Evolutionary conservation across 1,140 invertebrate genomes (phyloP).

Genomic region (Cyphomyrmex costatus): DNA sequence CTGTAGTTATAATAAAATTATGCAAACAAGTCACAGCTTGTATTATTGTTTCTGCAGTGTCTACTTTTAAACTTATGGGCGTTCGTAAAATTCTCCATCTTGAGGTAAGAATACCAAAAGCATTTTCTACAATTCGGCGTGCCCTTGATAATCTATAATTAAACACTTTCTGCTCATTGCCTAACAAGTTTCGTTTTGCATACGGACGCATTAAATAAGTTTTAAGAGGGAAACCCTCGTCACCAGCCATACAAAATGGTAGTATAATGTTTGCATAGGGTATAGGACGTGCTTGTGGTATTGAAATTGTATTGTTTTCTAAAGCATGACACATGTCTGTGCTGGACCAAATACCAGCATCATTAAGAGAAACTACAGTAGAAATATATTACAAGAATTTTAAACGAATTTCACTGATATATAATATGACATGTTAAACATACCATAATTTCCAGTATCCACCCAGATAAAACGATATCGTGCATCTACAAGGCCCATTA

Average conservation of each 20-base stretch:
- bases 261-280: background rate
- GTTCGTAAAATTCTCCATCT: slow-evolving; percentile 5
- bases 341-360: background rate
- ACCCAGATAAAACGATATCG: background rate
- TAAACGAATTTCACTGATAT: background rate
- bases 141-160: slow-evolving; percentile 24
- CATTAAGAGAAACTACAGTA: background rate
- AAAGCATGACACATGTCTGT: background rate
- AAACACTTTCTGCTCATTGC: background rate
- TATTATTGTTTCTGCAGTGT: background rate
- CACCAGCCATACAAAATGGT: background rate
- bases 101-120: slow-evolving; percentile 20
- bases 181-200: background rate
- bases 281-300: background rate
- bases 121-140: background rate
- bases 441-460: slow-evolving; percentile 18
- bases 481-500: background rate
- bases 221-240: background rate
- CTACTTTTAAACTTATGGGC: background rate
- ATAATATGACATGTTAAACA: background rate
- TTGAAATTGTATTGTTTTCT: background rate
- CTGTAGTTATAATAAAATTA: background rate
- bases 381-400: background rate
- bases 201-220: slow-evolving; percentile 8
- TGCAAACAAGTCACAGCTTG: background rate